Percentiles rank a stretch among this genome's conserved stretches.
Evolutionary conservation across 53 echinoderm and acorn worm species (phyloP).

Genomic region (Hippasteria phrygiana): DNA sequence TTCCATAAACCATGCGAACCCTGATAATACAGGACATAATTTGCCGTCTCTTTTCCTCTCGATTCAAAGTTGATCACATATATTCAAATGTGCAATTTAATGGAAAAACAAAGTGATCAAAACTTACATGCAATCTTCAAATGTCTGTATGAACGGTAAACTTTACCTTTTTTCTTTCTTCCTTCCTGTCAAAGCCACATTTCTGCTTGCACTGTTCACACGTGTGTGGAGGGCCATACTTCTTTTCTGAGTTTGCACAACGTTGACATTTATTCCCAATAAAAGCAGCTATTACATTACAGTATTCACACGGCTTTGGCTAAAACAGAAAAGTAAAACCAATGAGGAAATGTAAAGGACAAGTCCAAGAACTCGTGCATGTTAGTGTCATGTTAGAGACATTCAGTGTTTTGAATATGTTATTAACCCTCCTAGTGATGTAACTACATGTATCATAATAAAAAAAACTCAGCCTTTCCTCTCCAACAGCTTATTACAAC

Average conservation of each 20-base stretch:
- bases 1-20: too few relatives aligned
- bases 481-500: too few relatives aligned
- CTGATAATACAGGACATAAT: too few relatives aligned
- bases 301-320: conserved; percentile 99
- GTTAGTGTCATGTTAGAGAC: too few relatives aligned
- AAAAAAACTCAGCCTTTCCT: too few relatives aligned
- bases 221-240: conserved; percentile 96
- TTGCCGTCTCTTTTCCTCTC: too few relatives aligned
- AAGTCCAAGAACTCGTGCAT: background rate
- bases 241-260: conserved; percentile 98
- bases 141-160: background rate
- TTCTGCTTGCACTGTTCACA: conserved; percentile 99
- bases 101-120: too few relatives aligned
- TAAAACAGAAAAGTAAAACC: conserved; percentile 21
- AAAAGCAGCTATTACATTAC: conserved; percentile 97
- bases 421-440: too few relatives aligned
- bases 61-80: too few relatives aligned
- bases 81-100: too few relatives aligned
- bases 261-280: conserved; percentile 98
- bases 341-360: background rate
- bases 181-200: conserved; percentile 97
- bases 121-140: background rate
- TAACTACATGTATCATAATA: too few relatives aligned
- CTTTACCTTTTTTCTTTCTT: conserved; percentile 97
- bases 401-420: too few relatives aligned